Conservation (phyloP, 2,888 invertebrate genomes). For the Philereme vetulata region DNA sequence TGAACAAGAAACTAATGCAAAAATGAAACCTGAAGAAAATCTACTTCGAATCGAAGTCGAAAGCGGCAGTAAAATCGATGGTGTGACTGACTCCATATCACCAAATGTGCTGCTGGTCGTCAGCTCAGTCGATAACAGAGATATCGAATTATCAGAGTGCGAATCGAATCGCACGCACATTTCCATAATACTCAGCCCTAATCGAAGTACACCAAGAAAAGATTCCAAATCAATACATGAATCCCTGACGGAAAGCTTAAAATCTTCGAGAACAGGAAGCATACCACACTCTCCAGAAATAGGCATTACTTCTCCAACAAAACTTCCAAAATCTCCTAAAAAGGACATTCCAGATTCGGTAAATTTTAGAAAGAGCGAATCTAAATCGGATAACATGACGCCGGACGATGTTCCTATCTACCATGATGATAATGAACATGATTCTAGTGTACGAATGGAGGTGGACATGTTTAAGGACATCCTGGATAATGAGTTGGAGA, state of each 20-base stretch:
- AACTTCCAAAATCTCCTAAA: neutral
- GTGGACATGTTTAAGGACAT: slow-evolving; percentile 45
- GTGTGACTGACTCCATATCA: slow-evolving; percentile 39
- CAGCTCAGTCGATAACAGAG: slow-evolving; percentile 47
- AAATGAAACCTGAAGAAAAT: slow-evolving; percentile 30
- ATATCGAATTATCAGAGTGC: slow-evolving; percentile 32
- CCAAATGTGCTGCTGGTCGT: slow-evolving; percentile 53
- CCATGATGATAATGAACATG: slow-evolving; percentile 42
- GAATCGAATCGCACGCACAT: slow-evolving; percentile 43
- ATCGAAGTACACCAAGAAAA: slow-evolving; percentile 9
- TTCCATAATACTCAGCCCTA: slow-evolving; percentile 62
- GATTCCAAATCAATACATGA: neutral
- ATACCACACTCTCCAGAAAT: neutral
- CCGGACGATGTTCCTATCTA: slow-evolving; percentile 56
- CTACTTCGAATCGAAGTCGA: slow-evolving; percentile 58
- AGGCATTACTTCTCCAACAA: neutral
- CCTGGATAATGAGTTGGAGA: slow-evolving; percentile 44
- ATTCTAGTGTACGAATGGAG: slow-evolving; percentile 50
- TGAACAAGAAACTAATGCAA: slow-evolving; percentile 1
- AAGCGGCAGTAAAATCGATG: slow-evolving; percentile 45
- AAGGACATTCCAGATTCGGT: neutral
- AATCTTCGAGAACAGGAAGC: slow-evolving; percentile 6
- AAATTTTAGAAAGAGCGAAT: slow-evolving; percentile 13
- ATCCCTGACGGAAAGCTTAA: slow-evolving; percentile 6
- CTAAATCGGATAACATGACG: slow-evolving; percentile 13